Conservation (phyloP, 2,797 vertebrate genomes). For the Percopsis omiscomaycus region DNA sequence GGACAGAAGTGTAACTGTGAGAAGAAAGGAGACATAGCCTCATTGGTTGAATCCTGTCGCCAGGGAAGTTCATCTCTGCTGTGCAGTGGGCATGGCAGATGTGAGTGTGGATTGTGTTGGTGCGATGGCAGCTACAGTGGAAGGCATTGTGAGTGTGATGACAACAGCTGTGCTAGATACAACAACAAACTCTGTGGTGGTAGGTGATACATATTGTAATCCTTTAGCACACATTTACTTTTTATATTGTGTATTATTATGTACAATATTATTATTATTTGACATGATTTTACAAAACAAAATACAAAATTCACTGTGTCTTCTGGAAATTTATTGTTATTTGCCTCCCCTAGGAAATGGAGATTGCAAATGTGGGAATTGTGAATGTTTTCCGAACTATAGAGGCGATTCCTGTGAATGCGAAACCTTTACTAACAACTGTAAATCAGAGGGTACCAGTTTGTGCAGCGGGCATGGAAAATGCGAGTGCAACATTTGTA, state of each 20-base stretch:
- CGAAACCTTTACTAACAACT: constrained; percentile 48
- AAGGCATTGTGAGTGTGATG: constrained; percentile 72
- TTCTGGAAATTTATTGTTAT: too few species aligned
- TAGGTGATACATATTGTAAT: constrained; percentile 40
- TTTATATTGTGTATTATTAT: too few species aligned
- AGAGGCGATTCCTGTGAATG: constrained; percentile 73
- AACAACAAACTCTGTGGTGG: constrained; percentile 74
- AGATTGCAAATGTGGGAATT: constrained; percentile 69
- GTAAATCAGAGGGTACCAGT: constrained; percentile 5
- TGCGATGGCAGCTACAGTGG: constrained; percentile 67
- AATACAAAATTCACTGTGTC: too few species aligned
- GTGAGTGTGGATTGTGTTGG: constrained; percentile 75
- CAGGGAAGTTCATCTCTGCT: constrained; percentile 19
- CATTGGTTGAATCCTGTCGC: constrained; percentile 60
- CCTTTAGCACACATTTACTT: too few species aligned
- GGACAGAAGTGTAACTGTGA: constrained; percentile 76
- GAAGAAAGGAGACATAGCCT: constrained; percentile 45
- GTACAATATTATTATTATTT: too few species aligned
- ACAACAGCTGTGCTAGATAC: constrained; percentile 64
- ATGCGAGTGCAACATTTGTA: constrained; percentile 77
- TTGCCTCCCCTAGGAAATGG: constrained; percentile 63
- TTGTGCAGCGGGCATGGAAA: constrained; percentile 70
- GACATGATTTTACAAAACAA: too few species aligned
- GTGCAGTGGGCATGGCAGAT: constrained; percentile 76
- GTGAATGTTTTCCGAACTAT: constrained; percentile 60